Base-by-base conservation (phyloP, 2,888 invertebrate genomes). In the Athripsodes cinereus region DNA sequence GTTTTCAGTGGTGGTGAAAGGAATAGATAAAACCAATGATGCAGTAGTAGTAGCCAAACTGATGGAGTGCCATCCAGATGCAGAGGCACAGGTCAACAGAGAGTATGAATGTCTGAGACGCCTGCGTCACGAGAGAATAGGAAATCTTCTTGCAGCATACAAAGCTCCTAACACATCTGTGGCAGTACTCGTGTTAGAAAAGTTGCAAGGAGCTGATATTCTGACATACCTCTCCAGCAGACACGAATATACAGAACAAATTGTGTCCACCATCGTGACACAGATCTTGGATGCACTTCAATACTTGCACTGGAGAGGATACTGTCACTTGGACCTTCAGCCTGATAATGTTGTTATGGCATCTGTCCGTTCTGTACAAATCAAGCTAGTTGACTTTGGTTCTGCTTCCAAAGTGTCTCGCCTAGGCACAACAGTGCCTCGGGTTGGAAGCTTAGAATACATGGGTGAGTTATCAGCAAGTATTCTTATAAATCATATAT, bases 341-440 rank as follows among this genome's bases (percentile, higher is more conserved):
- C 97, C 97, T 0, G 95, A 96, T 70, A 98, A 98, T 72, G 83
- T 98, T 21, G 92, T 96, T 2, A 92, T 97, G 88, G 85, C 90
- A 1, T 87, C 88, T 0, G 87, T 92, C 16, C 79, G 94, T 64
- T 87, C 89, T 0, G 83, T 90, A 8, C 88, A 92, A 72, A 84
- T 97, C 1, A 97, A 96, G 73, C 74, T 99, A 49, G 87, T 94
- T 5, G 97, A 98, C 74, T 89, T 97, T 70, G 96, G 96, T 0
- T 86, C 88, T 3, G 89, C 96, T 1, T 88, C 89, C 66, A 83
- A 82, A 67, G 90, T 94, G 2, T 87, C 86, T 40, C 90, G 90
- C 72, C 73, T 91, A 56, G 93, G 93, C 1, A 82, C 86, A 0
- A 78, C 79, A 60, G 85, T 90, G 56, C 85, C 86, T 2, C 78